Conservation (phyloP, 2,113 vertebrate genomes). For the Macroglossus sobrinus region DNA sequence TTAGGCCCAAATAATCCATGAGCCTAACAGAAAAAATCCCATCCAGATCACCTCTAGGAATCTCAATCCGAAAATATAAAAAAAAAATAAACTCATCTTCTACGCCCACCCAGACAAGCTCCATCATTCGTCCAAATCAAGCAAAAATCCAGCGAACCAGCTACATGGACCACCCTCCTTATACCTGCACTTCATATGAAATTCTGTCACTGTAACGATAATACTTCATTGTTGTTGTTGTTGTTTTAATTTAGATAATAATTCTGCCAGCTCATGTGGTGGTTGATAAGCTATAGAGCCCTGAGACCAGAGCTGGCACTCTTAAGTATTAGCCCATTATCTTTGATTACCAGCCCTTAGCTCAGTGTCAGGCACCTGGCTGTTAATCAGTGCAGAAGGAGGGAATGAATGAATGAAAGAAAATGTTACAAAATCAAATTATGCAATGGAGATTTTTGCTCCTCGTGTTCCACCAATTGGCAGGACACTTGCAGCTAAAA, state of each 20-base stretch:
- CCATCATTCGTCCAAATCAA: neutral
- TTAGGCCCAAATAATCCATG: neutral
- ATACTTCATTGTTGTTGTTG: neutral
- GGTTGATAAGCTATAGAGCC: neutral
- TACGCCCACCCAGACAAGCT: neutral
- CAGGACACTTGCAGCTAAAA: conserved; percentile 35
- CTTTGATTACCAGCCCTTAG: neutral
- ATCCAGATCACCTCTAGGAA: neutral
- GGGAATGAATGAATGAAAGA: neutral
- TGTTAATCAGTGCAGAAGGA: neutral
- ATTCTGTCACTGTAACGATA: neutral
- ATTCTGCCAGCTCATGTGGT: neutral
- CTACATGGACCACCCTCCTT: neutral
- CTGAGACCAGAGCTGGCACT: neutral
- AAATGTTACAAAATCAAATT: neutral
- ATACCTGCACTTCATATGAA: neutral
- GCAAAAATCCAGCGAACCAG: neutral
- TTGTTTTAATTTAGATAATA: neutral
- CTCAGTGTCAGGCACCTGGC: neutral
- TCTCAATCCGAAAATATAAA: neutral
- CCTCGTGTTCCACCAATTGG: neutral
- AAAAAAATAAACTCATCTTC: neutral
- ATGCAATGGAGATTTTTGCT: neutral
- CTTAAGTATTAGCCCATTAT: neutral
- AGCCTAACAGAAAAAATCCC: neutral